phyloP scores from a whole-genome alignment of 2,888 invertebrate species.

The Belgica antarctica region DNA sequence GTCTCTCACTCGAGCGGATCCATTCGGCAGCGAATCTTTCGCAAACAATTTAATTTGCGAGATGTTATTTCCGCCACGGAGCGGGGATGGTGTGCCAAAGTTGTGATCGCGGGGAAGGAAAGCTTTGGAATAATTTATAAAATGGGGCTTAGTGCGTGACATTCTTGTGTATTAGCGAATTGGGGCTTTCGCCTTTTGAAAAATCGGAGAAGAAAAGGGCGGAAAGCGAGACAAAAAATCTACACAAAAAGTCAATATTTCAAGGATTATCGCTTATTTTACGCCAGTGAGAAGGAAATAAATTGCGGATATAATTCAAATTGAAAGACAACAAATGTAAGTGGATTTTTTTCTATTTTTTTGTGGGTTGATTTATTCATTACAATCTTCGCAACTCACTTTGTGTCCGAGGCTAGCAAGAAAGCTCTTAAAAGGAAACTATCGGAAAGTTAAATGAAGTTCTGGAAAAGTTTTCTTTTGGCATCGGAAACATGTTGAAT shows the following conservation, averaged over 20 bases:
- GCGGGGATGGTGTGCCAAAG: not conserved
- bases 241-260: conserved; percentile 15
- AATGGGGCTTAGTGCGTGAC: conserved; percentile 39
- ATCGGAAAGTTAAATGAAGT: conserved; percentile 14
- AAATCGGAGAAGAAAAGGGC: not conserved
- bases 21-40: not conserved
- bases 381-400: conserved; percentile 1
- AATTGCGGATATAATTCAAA: conserved; percentile 30
- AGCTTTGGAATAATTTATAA: conserved; percentile 31
- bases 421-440: not conserved
- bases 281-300: not conserved
- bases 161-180: conserved; percentile 15
- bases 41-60: conserved; percentile 19
- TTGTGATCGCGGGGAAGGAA: conserved; percentile 11
- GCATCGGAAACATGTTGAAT: not conserved
- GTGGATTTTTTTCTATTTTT: conserved; percentile 15
- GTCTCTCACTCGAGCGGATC: not conserved
- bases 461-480: not conserved
- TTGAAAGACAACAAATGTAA: conserved; percentile 28
- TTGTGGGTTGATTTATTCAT: conserved; percentile 22
- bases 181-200: not conserved
- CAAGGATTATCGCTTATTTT: conserved; percentile 9
- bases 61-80: not conserved
- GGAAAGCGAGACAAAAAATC: not conserved
- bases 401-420: not conserved